Percentiles rank a stretch among this genome's conserved stretches.
These are phyloP conservation scores for Hirundo rustica DNA, from an alignment of 2,797 vertebrate genomes.

Conservation along the genomic window DNA sequence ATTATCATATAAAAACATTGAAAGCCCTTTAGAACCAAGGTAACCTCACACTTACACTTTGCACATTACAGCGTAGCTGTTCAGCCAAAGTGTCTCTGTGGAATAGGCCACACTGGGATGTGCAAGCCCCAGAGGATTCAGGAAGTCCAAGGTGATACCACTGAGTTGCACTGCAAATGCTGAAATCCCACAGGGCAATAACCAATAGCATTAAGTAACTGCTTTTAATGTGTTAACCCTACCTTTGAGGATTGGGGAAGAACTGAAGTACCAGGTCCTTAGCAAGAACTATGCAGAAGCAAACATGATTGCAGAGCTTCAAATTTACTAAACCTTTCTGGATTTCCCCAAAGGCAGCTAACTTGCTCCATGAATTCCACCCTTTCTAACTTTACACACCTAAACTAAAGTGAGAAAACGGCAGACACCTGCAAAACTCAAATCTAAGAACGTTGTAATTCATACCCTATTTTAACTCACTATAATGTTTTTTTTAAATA, in stretches of 20 bases:
- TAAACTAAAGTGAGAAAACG: not conserved
- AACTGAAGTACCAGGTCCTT: not conserved
- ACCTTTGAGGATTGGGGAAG: not conserved
- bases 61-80: not conserved
- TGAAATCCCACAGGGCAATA: not conserved
- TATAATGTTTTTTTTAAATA: not conserved
- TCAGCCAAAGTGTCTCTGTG: accelerated
- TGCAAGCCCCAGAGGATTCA: not conserved
- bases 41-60: not conserved
- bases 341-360: not conserved
- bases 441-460: not conserved
- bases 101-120: not conserved
- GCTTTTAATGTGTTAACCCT: not conserved
- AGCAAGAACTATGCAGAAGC: not conserved
- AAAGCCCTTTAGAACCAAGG: not conserved
- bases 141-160: not conserved
- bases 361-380: not conserved
- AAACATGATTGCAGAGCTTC: not conserved
- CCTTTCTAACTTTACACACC: not conserved
- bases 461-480: not conserved
- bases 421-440: not conserved
- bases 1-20: not conserved
- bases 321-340: not conserved
- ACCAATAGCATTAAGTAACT: not conserved
- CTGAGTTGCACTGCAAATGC: not conserved